Evolutionary conservation across 2,113 vertebrate genomes (phyloP).

Genomic region (Camelus bactrianus): DNA sequence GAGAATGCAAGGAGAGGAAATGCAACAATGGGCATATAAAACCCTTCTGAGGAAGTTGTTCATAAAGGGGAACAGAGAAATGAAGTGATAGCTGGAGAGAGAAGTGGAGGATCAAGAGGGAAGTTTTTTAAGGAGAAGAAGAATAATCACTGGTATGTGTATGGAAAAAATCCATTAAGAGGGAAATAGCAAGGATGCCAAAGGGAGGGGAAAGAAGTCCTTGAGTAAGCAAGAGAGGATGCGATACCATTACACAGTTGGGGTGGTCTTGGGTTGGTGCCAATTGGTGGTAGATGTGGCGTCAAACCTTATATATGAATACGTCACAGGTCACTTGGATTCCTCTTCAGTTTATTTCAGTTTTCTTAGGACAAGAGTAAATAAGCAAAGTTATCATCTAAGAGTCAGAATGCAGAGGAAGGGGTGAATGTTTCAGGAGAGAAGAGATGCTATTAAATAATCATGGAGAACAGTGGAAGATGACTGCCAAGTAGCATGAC

Average conservation of each 20-base stretch:
- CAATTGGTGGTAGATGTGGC: neutral
- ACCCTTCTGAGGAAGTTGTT: neutral
- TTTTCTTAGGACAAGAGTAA: neutral
- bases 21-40: neutral
- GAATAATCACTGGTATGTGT: neutral
- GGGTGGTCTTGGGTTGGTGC: neutral
- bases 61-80: neutral
- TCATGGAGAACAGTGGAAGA: neutral
- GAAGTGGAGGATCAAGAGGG: neutral
- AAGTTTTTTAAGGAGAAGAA: neutral
- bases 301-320: neutral
- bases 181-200: neutral
- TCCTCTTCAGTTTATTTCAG: neutral
- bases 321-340: no score
- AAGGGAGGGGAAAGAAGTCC: neutral
- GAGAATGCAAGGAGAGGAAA: neutral
- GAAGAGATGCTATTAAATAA: neutral
- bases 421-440: neutral
- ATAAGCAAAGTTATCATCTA: neutral
- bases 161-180: neutral
- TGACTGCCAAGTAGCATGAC: neutral
- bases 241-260: rapidly evolving
- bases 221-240: neutral
- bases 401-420: neutral
- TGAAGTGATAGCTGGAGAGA: neutral